Base-by-base conservation (phyloP, 2,888 invertebrate genomes). In the Nymphalis urticae region DNA sequence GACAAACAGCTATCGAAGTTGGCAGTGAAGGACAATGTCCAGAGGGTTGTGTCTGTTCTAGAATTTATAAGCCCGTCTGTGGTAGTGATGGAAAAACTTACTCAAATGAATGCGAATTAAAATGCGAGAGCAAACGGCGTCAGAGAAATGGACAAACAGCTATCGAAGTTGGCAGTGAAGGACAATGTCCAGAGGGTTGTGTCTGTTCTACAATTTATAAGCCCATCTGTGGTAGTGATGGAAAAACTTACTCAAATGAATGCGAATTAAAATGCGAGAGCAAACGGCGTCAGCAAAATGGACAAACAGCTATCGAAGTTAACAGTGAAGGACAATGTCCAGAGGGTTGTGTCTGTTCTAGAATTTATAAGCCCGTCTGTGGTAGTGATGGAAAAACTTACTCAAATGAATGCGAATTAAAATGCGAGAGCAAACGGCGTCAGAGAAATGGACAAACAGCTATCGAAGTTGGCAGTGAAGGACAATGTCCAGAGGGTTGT, bases 211-310 rank as follows among this genome's bases (percentile, higher is more conserved):
- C 48, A 0, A 10, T 65, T 0, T 72, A 68, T 59, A 16, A 69
- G 1, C 77, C 77, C 4, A 74, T 81, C 1, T 82, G 81, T 48
- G 79, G 76, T 1, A 73, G 67, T 48, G 79, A 80, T 48, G 78
- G 75, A 0, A 73, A 72, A 16, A 80, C 79, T 7, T 96, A 96
- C 83, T 87, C 89, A 68, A 95, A 94, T 83, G 64, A 62, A 21
- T 80, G 78, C 36, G 13, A 61, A 8, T 62, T 80, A 2, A 63
- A 66, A n/a, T 69, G 66, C 27, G 72, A 77, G 60, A 81, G 74
- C 62, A 68, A 42, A 1, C 53, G 73, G 24, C 68, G 68, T 6
- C 51, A 73, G 42, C 48, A n/a, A 5, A 56, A 75, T 27, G 51
- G 62, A n/a, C 51, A 64, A 6, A 47, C 72, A 16, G 27, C 68